phyloP scores from a whole-genome alignment of 2,888 invertebrate genomes.

The Ferrisia virgata region DNA sequence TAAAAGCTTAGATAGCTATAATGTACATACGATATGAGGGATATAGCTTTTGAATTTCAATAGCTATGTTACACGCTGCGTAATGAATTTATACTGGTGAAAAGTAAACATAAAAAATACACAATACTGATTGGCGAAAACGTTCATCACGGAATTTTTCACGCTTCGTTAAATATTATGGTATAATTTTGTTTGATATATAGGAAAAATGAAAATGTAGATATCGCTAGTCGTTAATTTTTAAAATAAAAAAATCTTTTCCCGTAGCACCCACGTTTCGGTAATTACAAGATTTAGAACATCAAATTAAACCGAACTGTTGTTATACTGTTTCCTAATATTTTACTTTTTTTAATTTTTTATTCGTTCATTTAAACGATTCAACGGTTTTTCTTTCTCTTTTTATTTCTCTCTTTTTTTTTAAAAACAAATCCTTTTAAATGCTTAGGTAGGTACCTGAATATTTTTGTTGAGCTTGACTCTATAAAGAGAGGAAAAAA shows the following conservation, averaged over 20 bases:
- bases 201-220: slow-evolving; percentile 13
- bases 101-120: slow-evolving; percentile 27
- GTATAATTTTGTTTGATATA: slow-evolving; percentile 18
- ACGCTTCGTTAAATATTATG: slow-evolving; percentile 26
- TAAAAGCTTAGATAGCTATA: background rate
- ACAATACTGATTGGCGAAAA: slow-evolving; percentile 27
- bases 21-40: background rate
- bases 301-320: background rate
- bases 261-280: background rate
- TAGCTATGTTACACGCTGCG: background rate
- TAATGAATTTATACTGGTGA: slow-evolving; percentile 20
- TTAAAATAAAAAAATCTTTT: background rate
- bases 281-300: background rate
- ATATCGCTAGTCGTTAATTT: slow-evolving; percentile 1
- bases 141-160: background rate
- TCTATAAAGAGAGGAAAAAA: too few species aligned
- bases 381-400: background rate
- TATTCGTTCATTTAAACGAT: background rate
- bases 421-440: background rate
- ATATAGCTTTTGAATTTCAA: slow-evolving; percentile 13
- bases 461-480: background rate
- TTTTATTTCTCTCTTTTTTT: too few species aligned
- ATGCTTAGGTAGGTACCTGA: too few species aligned
- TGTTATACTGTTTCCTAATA: background rate
- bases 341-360: background rate